Evolutionary conservation across 2,113 vertebrate genomes (phyloP), one percentile per base, ranked within the genome.

Genomic region (Galbula dea): DNA sequence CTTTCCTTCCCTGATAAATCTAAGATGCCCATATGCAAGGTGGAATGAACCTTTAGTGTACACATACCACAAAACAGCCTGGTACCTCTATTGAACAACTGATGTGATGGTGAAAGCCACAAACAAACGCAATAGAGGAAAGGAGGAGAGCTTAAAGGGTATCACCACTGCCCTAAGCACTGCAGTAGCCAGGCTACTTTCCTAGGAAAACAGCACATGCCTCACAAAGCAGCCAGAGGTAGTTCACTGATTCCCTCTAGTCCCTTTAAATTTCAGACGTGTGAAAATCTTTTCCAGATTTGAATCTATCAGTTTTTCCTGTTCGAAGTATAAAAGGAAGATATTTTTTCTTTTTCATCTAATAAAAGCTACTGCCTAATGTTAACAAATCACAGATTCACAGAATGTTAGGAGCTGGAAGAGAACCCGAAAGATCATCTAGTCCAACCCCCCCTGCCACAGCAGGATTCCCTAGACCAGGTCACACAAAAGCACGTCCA

Each of bases 1-100:
- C 4, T 36, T 76, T 71, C 15, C 9, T 92, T 22, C 13, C 9
- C 9, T 61, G 7, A 9, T 68, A 69, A 52, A 11, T 86, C 5
- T 30, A 76, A 69, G 11, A 4, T 1, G 7, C 7, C 8, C 0
- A 0, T 32, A 34, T 30, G 6, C 9, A 67, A 72, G 2, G 3
- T 23, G 22, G 34, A 68, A 61, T 15, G 45, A 72, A 65, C 7
- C 11, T 54, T 54, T 54, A 41, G 7, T 23, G 11, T 37, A 62
- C 3, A 32, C 24, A 7, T 57, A 80, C 4, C 15, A 43, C 30
- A 62, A n/a, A 65, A 21, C 24, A 18, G 4, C 66, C 77, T 58
- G 23, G 21, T 43, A 83, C 57, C 15, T 36, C 14, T 52, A 11
- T 80, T 57, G 30, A 54, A 39, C 19, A 79, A 8, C 19, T 23